Percentiles rank a stretch among this genome's conserved stretches.
phyloP scores from a whole-genome alignment of 2,888 invertebrate genomes.

The Diaperis boleti region DNA sequence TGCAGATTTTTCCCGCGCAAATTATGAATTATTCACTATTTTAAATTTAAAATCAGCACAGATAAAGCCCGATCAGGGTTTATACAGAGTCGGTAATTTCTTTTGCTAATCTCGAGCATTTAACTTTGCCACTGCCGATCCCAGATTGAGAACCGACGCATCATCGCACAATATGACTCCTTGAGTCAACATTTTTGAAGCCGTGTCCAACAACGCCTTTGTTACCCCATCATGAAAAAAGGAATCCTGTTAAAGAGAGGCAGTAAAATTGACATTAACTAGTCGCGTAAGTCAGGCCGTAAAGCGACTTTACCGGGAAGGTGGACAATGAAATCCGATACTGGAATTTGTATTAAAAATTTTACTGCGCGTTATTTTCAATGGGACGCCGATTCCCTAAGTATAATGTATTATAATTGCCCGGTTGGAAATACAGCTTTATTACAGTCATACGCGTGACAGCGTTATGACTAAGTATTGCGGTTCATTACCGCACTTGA shows the following conservation, averaged over 20 bases:
- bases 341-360: constrained; percentile 3
- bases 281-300: constrained; percentile 6
- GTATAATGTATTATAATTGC: constrained; percentile 12
- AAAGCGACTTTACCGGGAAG: constrained; percentile 12
- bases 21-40: too few relatives aligned
- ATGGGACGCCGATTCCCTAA: not conserved
- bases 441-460: constrained; percentile 12
- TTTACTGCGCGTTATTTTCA: constrained; percentile 4
- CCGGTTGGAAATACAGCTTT: constrained; percentile 15
- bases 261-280: constrained; percentile 16
- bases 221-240: constrained; percentile 1
- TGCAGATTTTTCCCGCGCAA: too few relatives aligned
- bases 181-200: constrained; percentile 7
- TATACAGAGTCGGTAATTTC: too few relatives aligned
- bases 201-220: constrained; percentile 5
- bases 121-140: not conserved
- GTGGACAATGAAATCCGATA: constrained; percentile 11
- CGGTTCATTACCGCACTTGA: constrained; percentile 19
- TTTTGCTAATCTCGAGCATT: not conserved
- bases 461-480: constrained; percentile 17
- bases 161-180: constrained; percentile 5
- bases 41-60: too few relatives aligned
- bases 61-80: too few relatives aligned
- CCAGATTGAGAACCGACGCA: not conserved
- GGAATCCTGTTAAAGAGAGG: not conserved